Conservation (phyloP, 2,797 vertebrate species). For the Sebastes kiyomatsui region DNA sequence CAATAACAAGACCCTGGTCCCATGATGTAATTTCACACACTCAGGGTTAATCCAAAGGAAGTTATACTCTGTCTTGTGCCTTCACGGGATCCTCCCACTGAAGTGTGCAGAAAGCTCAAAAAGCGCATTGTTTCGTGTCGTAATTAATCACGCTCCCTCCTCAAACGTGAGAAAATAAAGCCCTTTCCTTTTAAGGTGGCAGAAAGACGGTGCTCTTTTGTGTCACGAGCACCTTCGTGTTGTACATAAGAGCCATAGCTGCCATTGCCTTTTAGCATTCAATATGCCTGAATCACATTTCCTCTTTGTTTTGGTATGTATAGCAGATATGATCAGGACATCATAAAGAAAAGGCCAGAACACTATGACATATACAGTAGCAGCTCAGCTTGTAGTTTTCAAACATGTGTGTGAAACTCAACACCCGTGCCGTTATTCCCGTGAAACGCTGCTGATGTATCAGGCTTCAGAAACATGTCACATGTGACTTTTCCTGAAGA, state of each 20-base stretch:
- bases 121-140: conserved; percentile 18
- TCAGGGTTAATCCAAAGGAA: conserved; percentile 45
- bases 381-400: conserved; percentile 1
- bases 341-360: conserved; percentile 1
- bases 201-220: conserved; percentile 16
- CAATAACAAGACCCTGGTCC: conserved; percentile 53
- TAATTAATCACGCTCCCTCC: conserved; percentile 7
- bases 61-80: conserved; percentile 34
- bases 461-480: conserved; percentile 29
- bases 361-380: neutral
- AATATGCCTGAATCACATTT: conserved; percentile 24
- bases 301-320: conserved; percentile 12
- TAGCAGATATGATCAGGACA: conserved; percentile 5
- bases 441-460: conserved; percentile 24
- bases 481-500: conserved; percentile 26
- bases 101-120: conserved; percentile 22
- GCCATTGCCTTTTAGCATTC: neutral
- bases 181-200: conserved; percentile 36
- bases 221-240: conserved; percentile 27
- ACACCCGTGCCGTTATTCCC: conserved; percentile 27
- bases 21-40: conserved; percentile 59
- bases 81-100: conserved; percentile 28
- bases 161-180: conserved; percentile 6
- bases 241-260: neutral
- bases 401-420: conserved; percentile 30